phyloP scores from a whole-genome alignment of 2,888 invertebrate species.

The Apomyelois bistriatella region DNA sequence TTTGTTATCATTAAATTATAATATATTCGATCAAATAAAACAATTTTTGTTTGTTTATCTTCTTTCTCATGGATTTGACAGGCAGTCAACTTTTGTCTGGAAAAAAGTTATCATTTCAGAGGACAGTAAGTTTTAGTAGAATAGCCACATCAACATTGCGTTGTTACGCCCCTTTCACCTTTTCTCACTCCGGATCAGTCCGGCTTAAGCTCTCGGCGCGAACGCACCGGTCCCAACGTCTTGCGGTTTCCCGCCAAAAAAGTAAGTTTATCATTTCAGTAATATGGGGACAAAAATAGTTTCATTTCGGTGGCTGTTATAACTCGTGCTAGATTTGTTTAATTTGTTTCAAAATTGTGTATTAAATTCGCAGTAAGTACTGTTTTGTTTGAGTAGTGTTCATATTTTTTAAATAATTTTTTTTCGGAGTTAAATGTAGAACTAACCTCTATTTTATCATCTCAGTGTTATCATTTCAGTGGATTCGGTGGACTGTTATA shows the following conservation, averaged over 20 bases:
- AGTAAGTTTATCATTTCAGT: not conserved
- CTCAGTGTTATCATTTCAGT: too few species aligned
- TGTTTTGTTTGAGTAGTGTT: too few species aligned
- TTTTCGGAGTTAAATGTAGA: too few species aligned
- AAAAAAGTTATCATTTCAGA: too few species aligned
- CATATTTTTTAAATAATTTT: too few species aligned
- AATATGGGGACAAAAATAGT: not conserved
- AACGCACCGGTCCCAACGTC: constrained; percentile 2
- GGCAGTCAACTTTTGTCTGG: not conserved
- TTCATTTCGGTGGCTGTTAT: not conserved
- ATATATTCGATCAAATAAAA: not conserved
- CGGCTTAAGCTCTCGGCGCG: constrained; percentile 12
- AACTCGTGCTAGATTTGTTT: too few species aligned
- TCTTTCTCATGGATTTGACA: constrained; percentile 1
- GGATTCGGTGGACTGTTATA: too few species aligned
- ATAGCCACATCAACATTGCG: constrained; percentile 5
- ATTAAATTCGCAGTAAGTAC: not conserved
- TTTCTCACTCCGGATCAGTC: constrained; percentile 9
- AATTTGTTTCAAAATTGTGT: not conserved
- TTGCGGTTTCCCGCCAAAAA: not conserved
- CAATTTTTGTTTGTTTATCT: not conserved
- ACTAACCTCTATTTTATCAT: too few species aligned
- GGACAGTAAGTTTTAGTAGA: too few species aligned
- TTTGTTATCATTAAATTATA: too few species aligned
- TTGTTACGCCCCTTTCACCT: constrained; percentile 3